phyloP scores from a whole-genome alignment of 2,113 vertebrate species.

The Pagrus major region DNA sequence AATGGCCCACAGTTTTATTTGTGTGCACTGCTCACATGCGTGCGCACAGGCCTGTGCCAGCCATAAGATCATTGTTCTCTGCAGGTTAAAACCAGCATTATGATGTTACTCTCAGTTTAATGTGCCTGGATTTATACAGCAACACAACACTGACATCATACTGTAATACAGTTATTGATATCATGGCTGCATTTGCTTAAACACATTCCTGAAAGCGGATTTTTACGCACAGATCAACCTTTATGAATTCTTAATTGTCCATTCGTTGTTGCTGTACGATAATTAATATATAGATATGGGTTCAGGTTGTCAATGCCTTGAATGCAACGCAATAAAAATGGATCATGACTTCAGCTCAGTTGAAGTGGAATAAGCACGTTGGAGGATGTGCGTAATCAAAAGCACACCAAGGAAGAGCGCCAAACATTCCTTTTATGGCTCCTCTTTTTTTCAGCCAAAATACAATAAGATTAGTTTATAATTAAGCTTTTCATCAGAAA shows the following conservation, averaged over 20 bases:
- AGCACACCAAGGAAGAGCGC: slow-evolving; percentile 42
- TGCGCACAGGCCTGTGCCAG: neutral
- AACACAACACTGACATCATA: neutral
- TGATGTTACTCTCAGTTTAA: neutral
- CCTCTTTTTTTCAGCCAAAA: slow-evolving; percentile 53
- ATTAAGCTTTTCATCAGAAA: slow-evolving; percentile 86
- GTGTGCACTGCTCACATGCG: neutral
- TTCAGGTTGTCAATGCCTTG: slow-evolving; percentile 20
- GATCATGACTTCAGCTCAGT: slow-evolving; percentile 39
- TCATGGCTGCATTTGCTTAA: neutral
- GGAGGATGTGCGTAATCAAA: slow-evolving; percentile 57
- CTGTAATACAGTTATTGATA: neutral
- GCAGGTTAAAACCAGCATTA: neutral
- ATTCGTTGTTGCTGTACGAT: neutral
- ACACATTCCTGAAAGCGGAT: neutral
- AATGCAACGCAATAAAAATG: slow-evolving; percentile 39
- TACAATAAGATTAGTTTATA: slow-evolving; percentile 84
- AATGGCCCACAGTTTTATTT: neutral
- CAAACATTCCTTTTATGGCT: slow-evolving; percentile 60
- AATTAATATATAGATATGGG: neutral
- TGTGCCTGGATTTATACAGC: neutral
- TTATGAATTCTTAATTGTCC: neutral
- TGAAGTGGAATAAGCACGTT: slow-evolving; percentile 43
- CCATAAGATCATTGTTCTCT: neutral
- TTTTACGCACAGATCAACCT: neutral